phyloP scores from a whole-genome alignment of 2,113 vertebrate genomes.

The Labeo catla region DNA sequence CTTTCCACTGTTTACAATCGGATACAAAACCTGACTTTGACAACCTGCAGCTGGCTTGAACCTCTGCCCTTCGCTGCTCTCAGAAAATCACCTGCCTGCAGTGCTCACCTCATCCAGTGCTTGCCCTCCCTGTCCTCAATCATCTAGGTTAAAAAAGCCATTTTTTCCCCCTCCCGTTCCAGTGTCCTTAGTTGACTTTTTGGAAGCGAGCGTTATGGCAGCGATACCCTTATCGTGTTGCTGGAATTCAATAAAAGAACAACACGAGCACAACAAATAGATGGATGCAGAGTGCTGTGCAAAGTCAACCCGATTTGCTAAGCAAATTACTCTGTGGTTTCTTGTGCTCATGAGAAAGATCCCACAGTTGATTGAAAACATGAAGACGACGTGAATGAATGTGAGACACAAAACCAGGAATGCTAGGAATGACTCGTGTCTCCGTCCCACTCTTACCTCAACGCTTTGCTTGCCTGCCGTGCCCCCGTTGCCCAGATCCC shows the following conservation, averaged over 20 bases:
- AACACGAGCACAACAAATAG: slow-evolving; percentile 35
- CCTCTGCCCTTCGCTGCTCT: slow-evolving; percentile 5
- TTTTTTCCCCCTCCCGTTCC: neutral
- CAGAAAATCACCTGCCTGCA: slow-evolving; percentile 47
- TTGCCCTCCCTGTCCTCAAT: slow-evolving; percentile 10
- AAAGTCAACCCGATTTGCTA: slow-evolving; percentile 63
- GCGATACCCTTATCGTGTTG: slow-evolving; percentile 21
- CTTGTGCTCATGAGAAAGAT: slow-evolving; percentile 65
- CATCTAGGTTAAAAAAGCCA: slow-evolving; percentile 10
- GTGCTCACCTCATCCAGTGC: slow-evolving; percentile 26
- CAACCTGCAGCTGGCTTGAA: slow-evolving; percentile 46
- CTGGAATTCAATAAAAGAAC: slow-evolving; percentile 37
- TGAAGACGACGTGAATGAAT: slow-evolving; percentile 44
- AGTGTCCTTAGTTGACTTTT: slow-evolving; percentile 45
- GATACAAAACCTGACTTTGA: slow-evolving; percentile 55
- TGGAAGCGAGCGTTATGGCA: slow-evolving; percentile 7
- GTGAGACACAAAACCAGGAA: slow-evolving; percentile 55
- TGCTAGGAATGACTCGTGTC: slow-evolving; percentile 46
- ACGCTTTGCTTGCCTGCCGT: slow-evolving; percentile 15
- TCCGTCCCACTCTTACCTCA: slow-evolving; percentile 43
- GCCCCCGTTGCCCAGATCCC: slow-evolving; percentile 3
- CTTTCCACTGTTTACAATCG: slow-evolving; percentile 57
- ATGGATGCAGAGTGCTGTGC: slow-evolving; percentile 47
- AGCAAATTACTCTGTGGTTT: slow-evolving; percentile 65
- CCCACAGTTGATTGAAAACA: slow-evolving; percentile 65